phyloP scores from a whole-genome alignment of 2,888 invertebrate genomes.

The Xanthia icteritia region DNA sequence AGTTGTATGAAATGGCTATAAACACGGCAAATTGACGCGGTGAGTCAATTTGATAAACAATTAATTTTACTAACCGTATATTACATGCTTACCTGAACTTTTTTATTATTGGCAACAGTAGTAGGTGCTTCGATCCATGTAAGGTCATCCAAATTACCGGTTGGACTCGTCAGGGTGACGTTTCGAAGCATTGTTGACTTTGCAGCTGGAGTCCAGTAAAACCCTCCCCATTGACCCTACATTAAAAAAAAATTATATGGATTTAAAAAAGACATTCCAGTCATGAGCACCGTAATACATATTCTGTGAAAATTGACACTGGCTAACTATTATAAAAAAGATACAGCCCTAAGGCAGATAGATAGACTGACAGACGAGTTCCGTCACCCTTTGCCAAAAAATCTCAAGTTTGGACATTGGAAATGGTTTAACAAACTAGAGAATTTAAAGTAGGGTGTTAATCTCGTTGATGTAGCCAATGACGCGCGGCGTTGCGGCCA shows the following conservation, averaged over 20 bases:
- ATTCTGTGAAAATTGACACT: neutral
- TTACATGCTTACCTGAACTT: conserved; percentile 71
- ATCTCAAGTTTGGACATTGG: neutral
- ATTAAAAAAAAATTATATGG: neutral
- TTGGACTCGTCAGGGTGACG: conserved; percentile 91
- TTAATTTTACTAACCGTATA: neutral
- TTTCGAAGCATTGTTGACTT: conserved; percentile 81
- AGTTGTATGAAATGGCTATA: neutral
- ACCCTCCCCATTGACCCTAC: conserved; percentile 81
- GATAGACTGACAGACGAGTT: neutral
- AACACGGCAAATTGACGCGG: neutral
- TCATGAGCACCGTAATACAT: neutral
- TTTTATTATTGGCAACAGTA: conserved; percentile 49
- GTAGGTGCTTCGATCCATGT: conserved; percentile 91
- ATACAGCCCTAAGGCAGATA: neutral
- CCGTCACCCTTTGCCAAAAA: neutral
- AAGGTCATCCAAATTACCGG: conserved; percentile 93
- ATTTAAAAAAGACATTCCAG: neutral
- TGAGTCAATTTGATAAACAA: neutral
- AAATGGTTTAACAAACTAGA: neutral
- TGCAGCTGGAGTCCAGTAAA: conserved; percentile 67
- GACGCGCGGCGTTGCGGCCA: neutral
- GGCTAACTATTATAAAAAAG: no score
- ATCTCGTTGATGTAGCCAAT: neutral
- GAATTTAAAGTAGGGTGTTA: neutral